Conservation (phyloP, 2,888 invertebrate genomes). For the Rhagium mordax region DNA sequence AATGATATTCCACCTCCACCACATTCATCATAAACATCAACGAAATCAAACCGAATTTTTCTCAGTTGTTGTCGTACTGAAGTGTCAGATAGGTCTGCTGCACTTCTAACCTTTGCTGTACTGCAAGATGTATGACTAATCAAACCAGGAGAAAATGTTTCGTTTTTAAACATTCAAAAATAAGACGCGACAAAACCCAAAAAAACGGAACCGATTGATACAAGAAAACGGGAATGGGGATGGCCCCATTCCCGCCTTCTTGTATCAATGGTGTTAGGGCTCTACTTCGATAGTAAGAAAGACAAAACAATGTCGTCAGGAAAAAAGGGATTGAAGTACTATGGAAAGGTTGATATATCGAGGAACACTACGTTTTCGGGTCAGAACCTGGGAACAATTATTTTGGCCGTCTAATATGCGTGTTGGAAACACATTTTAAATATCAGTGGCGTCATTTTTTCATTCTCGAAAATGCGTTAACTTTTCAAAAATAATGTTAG, state of each 20-base stretch:
- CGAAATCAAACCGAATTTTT: background rate
- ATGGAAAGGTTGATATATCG: background rate
- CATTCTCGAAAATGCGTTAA: no score
- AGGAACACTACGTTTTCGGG: background rate
- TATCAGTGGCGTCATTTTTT: no score
- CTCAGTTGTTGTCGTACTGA: background rate
- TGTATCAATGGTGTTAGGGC: no score
- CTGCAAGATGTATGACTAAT: background rate
- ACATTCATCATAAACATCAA: no score
- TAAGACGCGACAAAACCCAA: background rate
- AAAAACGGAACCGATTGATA: background rate
- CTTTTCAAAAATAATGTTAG: no score
- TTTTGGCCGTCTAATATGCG: no score
- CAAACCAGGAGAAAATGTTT: background rate
- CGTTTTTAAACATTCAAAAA: background rate
- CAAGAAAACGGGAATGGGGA: background rate
- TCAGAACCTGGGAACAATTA: no score
- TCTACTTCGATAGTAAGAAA: conserved; percentile 26
- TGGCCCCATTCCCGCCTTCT: no score
- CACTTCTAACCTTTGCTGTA: no score
- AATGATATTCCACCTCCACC: no score
- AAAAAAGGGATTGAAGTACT: background rate
- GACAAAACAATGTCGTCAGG: conserved; percentile 19
- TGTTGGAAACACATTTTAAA: no score
- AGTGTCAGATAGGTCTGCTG: no score